Evolutionary conservation across 2,888 invertebrate genomes (phyloP).

Genomic region (Stenoptilia bipunctidactyla): DNA sequence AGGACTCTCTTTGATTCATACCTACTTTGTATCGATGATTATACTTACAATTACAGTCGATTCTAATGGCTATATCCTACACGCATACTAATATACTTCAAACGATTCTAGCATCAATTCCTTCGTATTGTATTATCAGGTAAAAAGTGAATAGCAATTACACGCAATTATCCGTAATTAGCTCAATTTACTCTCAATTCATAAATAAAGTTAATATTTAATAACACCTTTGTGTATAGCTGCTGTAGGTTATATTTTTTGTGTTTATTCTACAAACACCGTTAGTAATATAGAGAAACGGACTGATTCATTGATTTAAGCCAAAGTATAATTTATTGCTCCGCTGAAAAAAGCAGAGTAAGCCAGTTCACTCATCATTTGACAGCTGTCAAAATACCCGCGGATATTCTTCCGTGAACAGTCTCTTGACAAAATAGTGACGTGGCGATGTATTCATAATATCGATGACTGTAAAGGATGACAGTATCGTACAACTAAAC

Average conservation of each 20-base stretch:
- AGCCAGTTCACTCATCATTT: not conserved
- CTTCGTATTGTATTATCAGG: too few species aligned
- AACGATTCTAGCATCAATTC: too few species aligned
- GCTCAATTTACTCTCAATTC: constrained; percentile 24
- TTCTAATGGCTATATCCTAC: too few species aligned
- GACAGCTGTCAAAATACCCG: not conserved
- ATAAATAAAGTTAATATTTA: constrained; percentile 17
- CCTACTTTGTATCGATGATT: too few species aligned
- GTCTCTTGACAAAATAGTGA: not conserved
- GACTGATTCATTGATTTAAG: too few species aligned
- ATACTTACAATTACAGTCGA: too few species aligned
- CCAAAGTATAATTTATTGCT: too few species aligned
- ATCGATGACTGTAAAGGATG: constrained; percentile 29
- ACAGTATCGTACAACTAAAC: constrained; percentile 45
- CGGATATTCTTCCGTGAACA: not conserved
- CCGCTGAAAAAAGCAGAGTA: too few species aligned
- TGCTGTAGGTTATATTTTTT: not conserved
- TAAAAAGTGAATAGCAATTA: too few species aligned
- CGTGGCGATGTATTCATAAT: constrained; percentile 1
- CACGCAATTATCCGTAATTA: not conserved
- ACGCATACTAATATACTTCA: too few species aligned
- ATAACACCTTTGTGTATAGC: constrained; percentile 1
- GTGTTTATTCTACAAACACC: not conserved
- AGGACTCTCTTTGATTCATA: too few species aligned
- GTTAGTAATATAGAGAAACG: too few species aligned